A percentile compares a stretch with the other conserved stretches of the same genome.
Evolutionary conservation across 2,113 vertebrate genomes (phyloP).

Genomic region (Poecilia latipinna): DNA sequence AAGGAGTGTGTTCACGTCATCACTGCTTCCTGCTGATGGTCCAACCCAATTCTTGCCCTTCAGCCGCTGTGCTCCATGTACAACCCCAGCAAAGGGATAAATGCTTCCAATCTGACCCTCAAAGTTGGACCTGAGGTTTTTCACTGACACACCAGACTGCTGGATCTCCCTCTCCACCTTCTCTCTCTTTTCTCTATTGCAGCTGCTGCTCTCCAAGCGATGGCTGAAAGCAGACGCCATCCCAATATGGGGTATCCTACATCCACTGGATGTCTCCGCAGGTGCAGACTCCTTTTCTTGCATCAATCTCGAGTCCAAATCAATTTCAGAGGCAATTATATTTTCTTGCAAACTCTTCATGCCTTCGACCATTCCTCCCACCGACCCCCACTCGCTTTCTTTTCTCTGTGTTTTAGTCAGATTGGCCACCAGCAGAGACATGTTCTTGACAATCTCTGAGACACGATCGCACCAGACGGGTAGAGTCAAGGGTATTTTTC

Average conservation of each 20-base stretch:
- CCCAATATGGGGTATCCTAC: constrained; percentile 71
- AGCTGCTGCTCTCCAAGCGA: constrained; percentile 55
- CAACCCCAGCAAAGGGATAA: constrained; percentile 75
- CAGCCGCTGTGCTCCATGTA: constrained; percentile 39
- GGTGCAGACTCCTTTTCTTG: not conserved
- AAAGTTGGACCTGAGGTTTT: constrained; percentile 84
- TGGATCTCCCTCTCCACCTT: constrained; percentile 85
- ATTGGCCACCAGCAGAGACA: constrained; percentile 79
- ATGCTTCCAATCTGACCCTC: constrained; percentile 78
- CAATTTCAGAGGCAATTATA: constrained; percentile 14
- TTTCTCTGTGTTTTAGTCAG: constrained; percentile 48
- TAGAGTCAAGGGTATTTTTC: constrained; percentile 65
- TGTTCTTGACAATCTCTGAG: constrained; percentile 85
- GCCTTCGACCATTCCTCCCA: constrained; percentile 44
- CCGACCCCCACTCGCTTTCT: constrained; percentile 9
- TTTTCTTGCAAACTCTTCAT: constrained; percentile 34
- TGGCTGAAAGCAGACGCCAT: constrained; percentile 75
- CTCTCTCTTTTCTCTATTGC: constrained; percentile 63
- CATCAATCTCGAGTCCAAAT: constrained; percentile 4
- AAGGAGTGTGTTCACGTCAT: constrained; percentile 63
- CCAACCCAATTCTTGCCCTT: constrained; percentile 7
- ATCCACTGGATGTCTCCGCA: constrained; percentile 27
- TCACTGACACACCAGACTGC: constrained; percentile 88
- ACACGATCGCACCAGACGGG: constrained; percentile 87
- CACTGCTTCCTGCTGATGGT: constrained; percentile 20